Evolutionary conservation across 2,888 invertebrate species (phyloP).

Genomic region (Dryobota labecula): DNA sequence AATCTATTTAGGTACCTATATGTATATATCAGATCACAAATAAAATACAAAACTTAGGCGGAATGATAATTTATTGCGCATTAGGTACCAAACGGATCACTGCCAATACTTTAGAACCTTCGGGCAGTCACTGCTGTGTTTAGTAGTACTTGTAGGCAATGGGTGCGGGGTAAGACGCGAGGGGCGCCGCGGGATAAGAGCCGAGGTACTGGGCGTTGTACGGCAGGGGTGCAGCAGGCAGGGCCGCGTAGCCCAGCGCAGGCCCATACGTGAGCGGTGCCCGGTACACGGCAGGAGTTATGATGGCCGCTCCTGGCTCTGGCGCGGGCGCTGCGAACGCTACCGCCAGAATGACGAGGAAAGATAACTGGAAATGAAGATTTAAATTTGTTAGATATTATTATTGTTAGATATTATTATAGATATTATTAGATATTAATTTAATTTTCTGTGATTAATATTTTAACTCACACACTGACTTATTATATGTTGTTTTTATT

Average conservation of each 20-base stretch:
- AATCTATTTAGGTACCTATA: not conserved
- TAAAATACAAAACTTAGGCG: conserved; percentile 65
- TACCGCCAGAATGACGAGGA: conserved; percentile 70
- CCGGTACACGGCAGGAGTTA: conserved; percentile 60
- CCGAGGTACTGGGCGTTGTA: conserved; percentile 59
- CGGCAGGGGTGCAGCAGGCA: conserved; percentile 59
- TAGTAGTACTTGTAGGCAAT: conserved; percentile 72
- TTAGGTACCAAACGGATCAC: conserved; percentile 45
- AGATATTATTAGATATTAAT: too few relatives aligned
- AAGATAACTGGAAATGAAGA: conserved; percentile 68
- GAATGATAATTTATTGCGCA: conserved; percentile 70
- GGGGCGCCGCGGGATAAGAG: conserved; percentile 48
- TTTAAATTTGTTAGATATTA: not conserved
- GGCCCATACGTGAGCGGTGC: conserved; percentile 66
- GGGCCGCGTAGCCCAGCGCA: conserved; percentile 61
- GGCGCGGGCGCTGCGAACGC: conserved; percentile 75
- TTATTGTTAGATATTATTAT: too few relatives aligned
- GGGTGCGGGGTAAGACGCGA: conserved; percentile 66
- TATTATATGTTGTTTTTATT: too few relatives aligned
- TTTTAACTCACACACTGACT: too few relatives aligned
- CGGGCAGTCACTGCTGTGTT: conserved; percentile 31
- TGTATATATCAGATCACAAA: conserved; percentile 19
- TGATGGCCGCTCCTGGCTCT: conserved; percentile 66
- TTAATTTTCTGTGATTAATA: too few relatives aligned
- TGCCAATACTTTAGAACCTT: conserved; percentile 25